Percentiles rank a stretch among this genome's conserved stretches.
phyloP scores from a whole-genome alignment of 2,113 vertebrate genomes.

The Crotalus horridus region DNA sequence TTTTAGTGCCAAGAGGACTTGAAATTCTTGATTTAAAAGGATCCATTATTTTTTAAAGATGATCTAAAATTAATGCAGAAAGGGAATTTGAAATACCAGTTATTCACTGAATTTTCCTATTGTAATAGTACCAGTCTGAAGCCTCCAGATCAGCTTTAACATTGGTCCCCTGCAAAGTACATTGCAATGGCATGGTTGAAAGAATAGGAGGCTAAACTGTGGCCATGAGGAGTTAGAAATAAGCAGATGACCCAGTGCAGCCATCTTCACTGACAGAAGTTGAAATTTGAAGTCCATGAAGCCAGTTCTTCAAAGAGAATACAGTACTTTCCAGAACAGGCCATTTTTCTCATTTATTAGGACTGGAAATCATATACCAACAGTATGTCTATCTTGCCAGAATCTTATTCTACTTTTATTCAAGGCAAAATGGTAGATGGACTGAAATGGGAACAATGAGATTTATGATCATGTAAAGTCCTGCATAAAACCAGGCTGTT shows the following conservation, averaged over 20 bases:
- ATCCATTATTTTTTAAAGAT: not conserved
- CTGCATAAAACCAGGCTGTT: not conserved
- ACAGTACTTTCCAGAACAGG: not conserved
- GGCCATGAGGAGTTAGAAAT: not conserved
- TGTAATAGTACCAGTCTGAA: not conserved
- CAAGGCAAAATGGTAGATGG: not conserved
- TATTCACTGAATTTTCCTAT: not conserved
- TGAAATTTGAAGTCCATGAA: not conserved
- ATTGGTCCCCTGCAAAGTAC: not conserved
- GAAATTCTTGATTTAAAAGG: not conserved
- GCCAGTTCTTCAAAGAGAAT: not conserved
- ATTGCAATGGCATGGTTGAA: not conserved
- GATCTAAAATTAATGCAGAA: not conserved
- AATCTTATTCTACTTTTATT: not conserved
- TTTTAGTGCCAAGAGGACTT: not conserved
- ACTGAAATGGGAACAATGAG: not conserved
- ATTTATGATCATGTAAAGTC: not conserved
- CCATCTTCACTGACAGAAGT: not conserved
- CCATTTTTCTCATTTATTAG: not conserved
- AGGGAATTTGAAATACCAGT: not conserved
- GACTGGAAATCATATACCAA: not conserved
- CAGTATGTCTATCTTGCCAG: not conserved
- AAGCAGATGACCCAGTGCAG: not conserved
- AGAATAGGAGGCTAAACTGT: not conserved
- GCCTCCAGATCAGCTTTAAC: not conserved